Evolutionary conservation across 2,797 vertebrate genomes (phyloP).

Genomic region (Rhynchotus rufescens): DNA sequence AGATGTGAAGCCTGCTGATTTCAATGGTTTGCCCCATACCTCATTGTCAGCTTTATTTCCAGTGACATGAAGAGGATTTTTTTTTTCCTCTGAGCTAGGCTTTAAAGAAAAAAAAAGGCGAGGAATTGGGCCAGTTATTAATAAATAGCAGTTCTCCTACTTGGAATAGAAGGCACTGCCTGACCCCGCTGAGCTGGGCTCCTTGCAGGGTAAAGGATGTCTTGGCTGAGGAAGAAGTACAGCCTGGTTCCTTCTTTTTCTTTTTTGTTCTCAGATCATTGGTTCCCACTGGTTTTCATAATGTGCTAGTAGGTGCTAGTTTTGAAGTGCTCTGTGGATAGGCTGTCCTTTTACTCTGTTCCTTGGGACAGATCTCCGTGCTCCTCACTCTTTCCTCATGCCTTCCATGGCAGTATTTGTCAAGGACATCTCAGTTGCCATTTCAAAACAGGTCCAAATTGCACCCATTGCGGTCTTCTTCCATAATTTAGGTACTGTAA

Average conservation of each 20-base stretch:
- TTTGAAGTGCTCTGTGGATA: background rate
- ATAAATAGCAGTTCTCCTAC: background rate
- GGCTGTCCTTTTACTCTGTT: background rate
- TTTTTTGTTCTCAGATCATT: background rate
- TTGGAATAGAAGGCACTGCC: fast-evolving
- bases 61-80: background rate
- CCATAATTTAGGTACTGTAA: background rate
- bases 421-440: fast-evolving
- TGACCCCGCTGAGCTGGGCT: background rate
- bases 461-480: background rate
- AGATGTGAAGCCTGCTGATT: background rate
- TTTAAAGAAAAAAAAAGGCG: background rate
- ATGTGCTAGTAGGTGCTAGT: background rate
- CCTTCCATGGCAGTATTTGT: fast-evolving
- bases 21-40: background rate
- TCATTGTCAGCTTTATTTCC: background rate
- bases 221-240: background rate
- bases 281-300: background rate
- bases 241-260: background rate
- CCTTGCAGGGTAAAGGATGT: background rate
- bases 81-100: background rate
- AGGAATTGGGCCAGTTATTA: background rate
- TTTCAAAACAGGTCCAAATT: background rate
- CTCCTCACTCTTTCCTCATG: background rate
- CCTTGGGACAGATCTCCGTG: fast-evolving